Evolutionary conservation across 2,797 vertebrate species (phyloP).

Genomic region (Lagocephalus sceleratus): DNA sequence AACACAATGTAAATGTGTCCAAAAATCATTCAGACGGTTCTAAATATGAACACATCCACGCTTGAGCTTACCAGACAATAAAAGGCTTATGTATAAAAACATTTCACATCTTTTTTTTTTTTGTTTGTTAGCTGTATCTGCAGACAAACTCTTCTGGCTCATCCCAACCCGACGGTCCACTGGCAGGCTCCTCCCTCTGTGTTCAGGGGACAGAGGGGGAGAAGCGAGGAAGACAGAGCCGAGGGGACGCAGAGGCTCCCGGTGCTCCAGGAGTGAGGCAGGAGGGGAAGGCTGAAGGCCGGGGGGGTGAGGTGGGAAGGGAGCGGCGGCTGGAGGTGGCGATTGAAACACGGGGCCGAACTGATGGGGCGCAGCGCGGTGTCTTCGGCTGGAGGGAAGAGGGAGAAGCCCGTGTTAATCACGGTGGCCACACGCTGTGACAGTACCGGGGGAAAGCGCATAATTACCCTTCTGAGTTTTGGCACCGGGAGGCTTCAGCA

Average conservation of each 20-base stretch:
- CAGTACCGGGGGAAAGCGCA: slow-evolving; percentile 3
- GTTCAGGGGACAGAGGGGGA: slow-evolving; percentile 33
- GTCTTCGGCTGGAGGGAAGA: slow-evolving; percentile 25
- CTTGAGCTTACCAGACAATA: not conserved
- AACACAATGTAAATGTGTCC: slow-evolving; percentile 7
- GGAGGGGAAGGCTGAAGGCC: slow-evolving; percentile 16
- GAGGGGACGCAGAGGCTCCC: slow-evolving; percentile 55
- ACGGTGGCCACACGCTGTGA: slow-evolving; percentile 7
- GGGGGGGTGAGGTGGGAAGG: not conserved
- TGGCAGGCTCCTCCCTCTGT: slow-evolving; percentile 43
- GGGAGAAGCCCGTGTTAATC: not conserved
- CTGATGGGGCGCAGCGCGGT: slow-evolving; percentile 66
- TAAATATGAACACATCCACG: slow-evolving; percentile 1
- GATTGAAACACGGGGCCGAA: slow-evolving; percentile 68
- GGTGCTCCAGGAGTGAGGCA: slow-evolving; percentile 74
- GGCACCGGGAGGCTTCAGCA: slow-evolving; percentile 60
- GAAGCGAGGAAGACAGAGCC: slow-evolving; percentile 2
- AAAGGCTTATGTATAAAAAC: not conserved
- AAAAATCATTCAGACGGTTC: slow-evolving; percentile 9
- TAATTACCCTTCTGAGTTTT: slow-evolving; percentile 57
- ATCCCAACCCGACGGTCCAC: slow-evolving; percentile 74
- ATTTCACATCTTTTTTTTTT: not conserved
- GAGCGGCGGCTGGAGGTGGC: slow-evolving; percentile 15
- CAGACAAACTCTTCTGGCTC: slow-evolving; percentile 4
- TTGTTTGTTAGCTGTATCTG: not conserved